Base-by-base conservation (phyloP, 2,797 vertebrate species). In the Cheracebus regulus region DNA sequence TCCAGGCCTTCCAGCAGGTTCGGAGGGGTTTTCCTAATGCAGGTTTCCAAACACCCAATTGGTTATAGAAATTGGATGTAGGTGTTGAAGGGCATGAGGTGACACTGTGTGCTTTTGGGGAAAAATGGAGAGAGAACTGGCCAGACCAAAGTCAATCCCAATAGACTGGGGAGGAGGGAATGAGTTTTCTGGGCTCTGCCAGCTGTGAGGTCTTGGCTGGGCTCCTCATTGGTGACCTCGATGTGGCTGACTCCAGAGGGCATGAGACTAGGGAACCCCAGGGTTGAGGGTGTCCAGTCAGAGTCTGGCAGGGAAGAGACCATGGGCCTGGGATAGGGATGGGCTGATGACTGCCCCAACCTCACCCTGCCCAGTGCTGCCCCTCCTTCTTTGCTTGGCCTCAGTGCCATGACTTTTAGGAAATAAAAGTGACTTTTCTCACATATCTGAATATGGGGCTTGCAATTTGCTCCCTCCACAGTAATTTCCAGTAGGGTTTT, bases 61-160 rank as follows among this genome's bases (percentile, higher is more conserved):
- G 3, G 36, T 33, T 28, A 19, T 12, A 76, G 86, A 78, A 28
- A n/a, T 4, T 1, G 26, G 75, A 15, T 17, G n/a, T 7, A 14
- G 57, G 14, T 0, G 0, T 46, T 19, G 2, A 26, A 58, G 70
- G 17, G 41, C 11, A 1, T 12, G 20, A 7, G 26, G n/a, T 7
- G 72, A 58, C 12, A 3, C 46, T 17, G 0, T 1, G 50, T 10
- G 15, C 41, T 22, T 41, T 30, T 44, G 33, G n/a, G 79, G 14
- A 41, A 24, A 67, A 30, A 4, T 2, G 11, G 26, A 58, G 19
- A 41, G 39, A 44, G 19, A 36, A 19, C 4, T 26, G 44, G 15
- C 9, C 17, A 7, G 57, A n/a, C 17, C 12, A 8, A 7, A 7
- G 36, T 5, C 0, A 0, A 17, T 19, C 24, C 55, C 0, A 0